These are phyloP conservation scores for Condylura cristata DNA, from an alignment of 2,113 vertebrate genomes.

Conservation along the genomic window DNA sequence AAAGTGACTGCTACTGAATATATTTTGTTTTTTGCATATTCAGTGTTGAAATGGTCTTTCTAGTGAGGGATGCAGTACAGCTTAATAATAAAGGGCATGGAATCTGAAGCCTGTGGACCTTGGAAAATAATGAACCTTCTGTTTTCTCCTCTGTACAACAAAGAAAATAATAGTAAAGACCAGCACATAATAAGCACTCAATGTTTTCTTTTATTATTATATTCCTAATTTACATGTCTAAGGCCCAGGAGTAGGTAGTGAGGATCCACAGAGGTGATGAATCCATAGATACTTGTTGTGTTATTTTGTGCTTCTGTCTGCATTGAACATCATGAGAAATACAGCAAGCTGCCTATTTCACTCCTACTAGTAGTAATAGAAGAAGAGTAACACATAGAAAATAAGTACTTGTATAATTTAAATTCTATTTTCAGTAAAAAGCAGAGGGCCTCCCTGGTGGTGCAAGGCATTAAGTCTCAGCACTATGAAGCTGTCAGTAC, in stretches of 20 bases:
- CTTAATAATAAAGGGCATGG: background rate
- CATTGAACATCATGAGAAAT: background rate
- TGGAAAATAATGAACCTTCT: background rate
- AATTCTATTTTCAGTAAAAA: background rate
- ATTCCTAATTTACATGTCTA: background rate
- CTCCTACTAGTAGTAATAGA: background rate
- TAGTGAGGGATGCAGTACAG: background rate
- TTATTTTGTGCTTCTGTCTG: background rate
- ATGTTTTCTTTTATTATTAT: background rate
- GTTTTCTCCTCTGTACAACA: constrained; percentile 8
- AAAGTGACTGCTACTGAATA: background rate
- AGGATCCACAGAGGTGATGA: background rate
- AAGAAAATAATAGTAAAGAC: background rate
- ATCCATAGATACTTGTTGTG: background rate
- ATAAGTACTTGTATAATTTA: background rate
- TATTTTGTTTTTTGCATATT: background rate
- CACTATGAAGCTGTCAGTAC: too few species aligned
- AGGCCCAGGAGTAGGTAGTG: background rate
- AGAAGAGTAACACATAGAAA: background rate
- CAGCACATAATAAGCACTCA: background rate
- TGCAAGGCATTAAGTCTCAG: too few species aligned
- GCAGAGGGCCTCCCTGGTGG: too few species aligned
- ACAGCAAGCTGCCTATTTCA: background rate
- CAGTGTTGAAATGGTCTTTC: background rate
- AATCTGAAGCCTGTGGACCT: background rate